phyloP scores from a whole-genome alignment of 2,797 vertebrate genomes.

The Sciurus vulgaris region DNA sequence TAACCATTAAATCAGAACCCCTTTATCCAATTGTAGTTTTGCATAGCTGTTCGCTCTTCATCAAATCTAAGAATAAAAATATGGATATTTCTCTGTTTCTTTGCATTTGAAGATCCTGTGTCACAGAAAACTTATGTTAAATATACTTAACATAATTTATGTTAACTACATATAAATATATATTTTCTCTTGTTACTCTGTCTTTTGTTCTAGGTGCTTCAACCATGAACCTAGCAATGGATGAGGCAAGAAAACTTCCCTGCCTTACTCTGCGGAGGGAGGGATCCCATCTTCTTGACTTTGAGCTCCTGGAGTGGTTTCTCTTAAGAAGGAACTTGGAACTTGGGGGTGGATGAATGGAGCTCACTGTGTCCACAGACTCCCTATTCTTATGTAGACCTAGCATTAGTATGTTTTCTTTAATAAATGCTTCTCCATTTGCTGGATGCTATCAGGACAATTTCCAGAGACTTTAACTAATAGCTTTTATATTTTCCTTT shows the following conservation, averaged over 20 bases:
- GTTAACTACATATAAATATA: background rate
- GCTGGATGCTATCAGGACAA: background rate
- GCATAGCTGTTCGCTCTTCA: too few species aligned
- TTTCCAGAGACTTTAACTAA: background rate
- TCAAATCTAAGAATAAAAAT: background rate
- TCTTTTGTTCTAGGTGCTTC: background rate
- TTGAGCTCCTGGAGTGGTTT: background rate
- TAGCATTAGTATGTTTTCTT: background rate
- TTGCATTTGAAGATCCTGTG: background rate
- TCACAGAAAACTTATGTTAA: background rate
- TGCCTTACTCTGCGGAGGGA: too few species aligned
- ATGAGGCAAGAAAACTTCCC: background rate
- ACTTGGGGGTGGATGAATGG: background rate
- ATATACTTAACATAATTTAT: background rate
- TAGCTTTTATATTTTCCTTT: background rate
- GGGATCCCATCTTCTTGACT: background rate
- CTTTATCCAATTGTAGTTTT: background rate
- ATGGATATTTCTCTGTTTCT: background rate
- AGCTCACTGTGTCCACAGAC: background rate
- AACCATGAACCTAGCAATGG: background rate
- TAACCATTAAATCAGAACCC: too few species aligned
- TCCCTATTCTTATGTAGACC: background rate
- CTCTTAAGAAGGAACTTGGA: too few species aligned
- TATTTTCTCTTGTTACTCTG: background rate
- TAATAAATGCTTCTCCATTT: background rate